Evolutionary conservation across 2,888 invertebrate species (phyloP).

Genomic region (Serrognathus titanus): DNA sequence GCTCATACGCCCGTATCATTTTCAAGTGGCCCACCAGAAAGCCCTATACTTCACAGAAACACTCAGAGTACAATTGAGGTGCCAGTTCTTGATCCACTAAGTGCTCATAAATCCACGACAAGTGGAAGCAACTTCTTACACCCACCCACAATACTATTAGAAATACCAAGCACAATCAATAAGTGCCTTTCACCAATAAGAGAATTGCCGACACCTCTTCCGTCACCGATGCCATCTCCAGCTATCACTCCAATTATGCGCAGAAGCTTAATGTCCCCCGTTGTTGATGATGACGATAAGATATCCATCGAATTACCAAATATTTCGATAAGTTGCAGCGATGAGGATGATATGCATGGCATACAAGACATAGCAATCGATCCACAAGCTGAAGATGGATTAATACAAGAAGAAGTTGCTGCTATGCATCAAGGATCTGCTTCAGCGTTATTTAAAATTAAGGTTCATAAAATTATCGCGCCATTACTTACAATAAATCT

Average conservation of each 20-base stretch:
- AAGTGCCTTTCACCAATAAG: conserved; percentile 78
- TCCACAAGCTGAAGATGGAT: conserved; percentile 47
- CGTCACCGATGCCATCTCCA: conserved; percentile 70
- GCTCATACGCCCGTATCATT: conserved; percentile 60
- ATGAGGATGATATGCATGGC: conserved; percentile 43
- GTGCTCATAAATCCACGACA: conserved; percentile 60
- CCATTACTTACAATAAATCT: conserved; percentile 3
- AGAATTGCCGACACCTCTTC: conserved; percentile 72
- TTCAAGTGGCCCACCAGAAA: conserved; percentile 59
- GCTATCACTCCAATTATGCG: conserved; percentile 65
- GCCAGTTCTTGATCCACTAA: conserved; percentile 65
- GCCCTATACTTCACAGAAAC: conserved; percentile 53
- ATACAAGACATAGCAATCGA: conserved; percentile 45
- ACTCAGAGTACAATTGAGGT: conserved; percentile 54
- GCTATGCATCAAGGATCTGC: conserved; percentile 38
- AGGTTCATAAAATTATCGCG: conserved; percentile 10
- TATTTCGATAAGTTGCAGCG: conserved; percentile 38
- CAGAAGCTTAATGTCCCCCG: conserved; percentile 38
- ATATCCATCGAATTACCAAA: conserved; percentile 50
- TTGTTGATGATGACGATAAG: conserved; percentile 51
- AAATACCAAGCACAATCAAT: conserved; percentile 70
- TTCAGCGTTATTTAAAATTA: conserved; percentile 23
- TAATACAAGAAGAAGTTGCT: conserved; percentile 47
- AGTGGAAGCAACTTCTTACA: conserved; percentile 62
- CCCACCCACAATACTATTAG: conserved; percentile 72